These are phyloP conservation scores for Hirudinaria manillensis DNA, from an alignment of 2,888 invertebrate genomes.

Conservation along the genomic window DNA sequence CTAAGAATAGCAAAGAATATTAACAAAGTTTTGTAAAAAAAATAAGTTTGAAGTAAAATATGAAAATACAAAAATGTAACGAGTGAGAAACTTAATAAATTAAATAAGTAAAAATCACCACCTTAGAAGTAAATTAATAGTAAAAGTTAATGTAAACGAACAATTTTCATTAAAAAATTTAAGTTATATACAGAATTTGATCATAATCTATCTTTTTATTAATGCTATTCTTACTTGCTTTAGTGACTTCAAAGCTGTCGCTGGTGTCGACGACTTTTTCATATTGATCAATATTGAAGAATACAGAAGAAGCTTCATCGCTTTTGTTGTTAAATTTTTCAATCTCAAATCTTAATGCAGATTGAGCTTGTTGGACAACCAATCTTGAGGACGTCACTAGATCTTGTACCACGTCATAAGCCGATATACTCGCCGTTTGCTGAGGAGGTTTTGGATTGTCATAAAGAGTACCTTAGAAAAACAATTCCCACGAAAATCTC, in stretches of 20 bases:
- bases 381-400: neutral
- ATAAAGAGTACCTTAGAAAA: slow-evolving; percentile 10
- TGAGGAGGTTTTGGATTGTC: slow-evolving; percentile 10
- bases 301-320: slow-evolving; percentile 13
- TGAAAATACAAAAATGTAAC: neutral
- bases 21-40: too few species aligned
- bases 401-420: neutral
- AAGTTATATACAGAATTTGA: too few species aligned
- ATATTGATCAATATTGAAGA: slow-evolving; percentile 36
- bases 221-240: slow-evolving; percentile 33
- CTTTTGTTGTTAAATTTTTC: slow-evolving; percentile 38
- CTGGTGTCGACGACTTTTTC: slow-evolving; percentile 36
- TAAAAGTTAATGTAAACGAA: too few species aligned
- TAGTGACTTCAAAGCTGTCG: slow-evolving; percentile 37
- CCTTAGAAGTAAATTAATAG: too few species aligned
- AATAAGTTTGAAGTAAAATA: too few species aligned
- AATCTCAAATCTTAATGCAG: slow-evolving; percentile 37
- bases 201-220: too few species aligned
- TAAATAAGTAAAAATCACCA: too few species aligned
- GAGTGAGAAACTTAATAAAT: neutral
- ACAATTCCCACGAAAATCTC: neutral
- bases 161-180: too few species aligned
- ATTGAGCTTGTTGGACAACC: slow-evolving; percentile 31
- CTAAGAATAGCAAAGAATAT: too few species aligned
- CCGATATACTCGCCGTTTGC: neutral